Conservation (phyloP, 2,113 vertebrate genomes). For the Campylorhamphus procurvoides region DNA sequence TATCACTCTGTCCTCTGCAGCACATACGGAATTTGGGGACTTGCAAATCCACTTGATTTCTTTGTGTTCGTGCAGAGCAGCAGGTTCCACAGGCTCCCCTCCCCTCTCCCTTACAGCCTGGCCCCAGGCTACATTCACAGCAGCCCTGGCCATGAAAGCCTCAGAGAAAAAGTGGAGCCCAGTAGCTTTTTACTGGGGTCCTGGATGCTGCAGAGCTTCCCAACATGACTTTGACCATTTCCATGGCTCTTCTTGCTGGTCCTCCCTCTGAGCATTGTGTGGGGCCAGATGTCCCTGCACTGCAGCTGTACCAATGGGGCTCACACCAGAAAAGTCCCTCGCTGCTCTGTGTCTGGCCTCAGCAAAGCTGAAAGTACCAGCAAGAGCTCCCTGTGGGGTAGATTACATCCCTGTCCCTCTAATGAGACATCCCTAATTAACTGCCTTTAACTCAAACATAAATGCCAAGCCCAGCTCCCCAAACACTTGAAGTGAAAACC, state of each 20-base stretch:
- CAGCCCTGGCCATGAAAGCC: background rate
- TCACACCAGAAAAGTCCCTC: background rate
- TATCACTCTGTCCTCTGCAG: background rate
- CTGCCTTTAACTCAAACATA: background rate
- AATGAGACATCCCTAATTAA: background rate
- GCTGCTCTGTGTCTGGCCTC: background rate
- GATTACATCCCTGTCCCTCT: background rate
- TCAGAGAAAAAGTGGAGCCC: background rate
- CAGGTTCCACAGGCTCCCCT: background rate
- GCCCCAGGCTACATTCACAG: background rate
- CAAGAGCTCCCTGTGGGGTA: accelerated
- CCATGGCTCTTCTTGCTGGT: background rate
- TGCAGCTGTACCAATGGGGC: accelerated
- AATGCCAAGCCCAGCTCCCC: background rate
- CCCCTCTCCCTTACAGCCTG: background rate
- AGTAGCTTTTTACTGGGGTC: background rate
- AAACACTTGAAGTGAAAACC: background rate
- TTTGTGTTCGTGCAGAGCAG: background rate
- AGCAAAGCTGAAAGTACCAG: background rate
- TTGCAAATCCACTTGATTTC: background rate
- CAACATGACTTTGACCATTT: background rate
- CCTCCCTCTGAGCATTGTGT: accelerated
- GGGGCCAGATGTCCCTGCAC: background rate
- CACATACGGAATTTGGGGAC: background rate
- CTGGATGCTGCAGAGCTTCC: background rate